These are phyloP conservation scores for Dryas iulia DNA, from an alignment of 1,140 invertebrate species.

Conservation along the genomic window DNA sequence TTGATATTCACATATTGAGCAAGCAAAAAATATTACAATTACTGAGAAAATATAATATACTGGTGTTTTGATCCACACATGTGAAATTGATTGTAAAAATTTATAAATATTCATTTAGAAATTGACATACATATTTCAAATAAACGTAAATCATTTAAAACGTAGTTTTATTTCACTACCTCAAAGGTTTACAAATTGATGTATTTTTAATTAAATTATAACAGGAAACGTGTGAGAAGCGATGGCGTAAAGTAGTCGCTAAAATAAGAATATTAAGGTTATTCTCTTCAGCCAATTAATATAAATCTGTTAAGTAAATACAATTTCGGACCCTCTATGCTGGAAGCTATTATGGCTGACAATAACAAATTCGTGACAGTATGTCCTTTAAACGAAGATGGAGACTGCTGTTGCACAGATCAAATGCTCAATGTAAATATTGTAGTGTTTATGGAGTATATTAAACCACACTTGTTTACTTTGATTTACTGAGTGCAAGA, in stretches of 20 bases:
- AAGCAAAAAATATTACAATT: too few species aligned
- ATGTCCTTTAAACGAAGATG: slow-evolving; percentile 41
- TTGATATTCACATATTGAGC: too few species aligned
- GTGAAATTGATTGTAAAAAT: too few species aligned
- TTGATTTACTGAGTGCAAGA: not conserved
- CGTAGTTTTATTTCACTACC: too few species aligned
- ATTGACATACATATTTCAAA: too few species aligned
- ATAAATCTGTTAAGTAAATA: slow-evolving; percentile 31
- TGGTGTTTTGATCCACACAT: too few species aligned
- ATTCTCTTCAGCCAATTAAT: slow-evolving; percentile 8
- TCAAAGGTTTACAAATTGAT: too few species aligned
- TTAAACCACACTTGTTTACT: not conserved
- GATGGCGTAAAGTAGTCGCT: not conserved
- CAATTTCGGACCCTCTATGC: slow-evolving; percentile 22
- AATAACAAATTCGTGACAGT: slow-evolving; percentile 50
- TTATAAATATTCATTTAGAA: too few species aligned
- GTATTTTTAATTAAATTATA: too few species aligned
- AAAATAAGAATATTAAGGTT: not conserved
- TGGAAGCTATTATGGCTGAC: slow-evolving; percentile 39
- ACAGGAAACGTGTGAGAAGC: too few species aligned
- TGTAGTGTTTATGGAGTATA: not conserved
- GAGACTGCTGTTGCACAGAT: slow-evolving; percentile 8
- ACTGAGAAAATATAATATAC: too few species aligned
- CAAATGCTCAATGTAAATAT: slow-evolving; percentile 30
- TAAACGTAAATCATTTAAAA: too few species aligned